Evolutionary conservation across 2,113 vertebrate genomes (phyloP).

Genomic region (Chaenogobius annularis): DNA sequence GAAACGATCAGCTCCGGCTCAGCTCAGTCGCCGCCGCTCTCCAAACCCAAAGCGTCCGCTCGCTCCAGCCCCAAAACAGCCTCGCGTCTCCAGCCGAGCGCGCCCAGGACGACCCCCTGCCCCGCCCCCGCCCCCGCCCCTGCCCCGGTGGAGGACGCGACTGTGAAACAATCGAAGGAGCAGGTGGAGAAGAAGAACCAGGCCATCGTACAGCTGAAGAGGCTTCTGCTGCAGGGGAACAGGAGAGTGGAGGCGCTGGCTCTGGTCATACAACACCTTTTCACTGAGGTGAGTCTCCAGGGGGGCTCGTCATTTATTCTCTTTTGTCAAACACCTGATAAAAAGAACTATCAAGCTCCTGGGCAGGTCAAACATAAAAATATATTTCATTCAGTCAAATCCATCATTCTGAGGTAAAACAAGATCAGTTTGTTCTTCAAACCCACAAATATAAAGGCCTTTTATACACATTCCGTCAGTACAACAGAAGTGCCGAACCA

Average conservation of each 20-base stretch:
- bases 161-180: conserved; percentile 45
- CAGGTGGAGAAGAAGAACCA: conserved; percentile 63
- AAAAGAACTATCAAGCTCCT: no score
- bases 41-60: conserved; percentile 33
- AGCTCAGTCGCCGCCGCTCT: neutral
- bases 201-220: conserved; percentile 57
- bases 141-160: neutral
- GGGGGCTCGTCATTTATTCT: no score
- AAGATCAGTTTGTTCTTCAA: no score
- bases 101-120: neutral
- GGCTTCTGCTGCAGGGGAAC: conserved; percentile 63
- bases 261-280: conserved; percentile 67
- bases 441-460: no score
- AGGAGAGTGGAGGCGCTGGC: conserved; percentile 65
- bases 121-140: neutral
- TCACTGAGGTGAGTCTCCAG: conserved; percentile 53
- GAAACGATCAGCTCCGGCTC: conserved; percentile 16
- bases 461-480: no score
- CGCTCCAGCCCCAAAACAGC: conserved; percentile 38
- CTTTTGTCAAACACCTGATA: no score
- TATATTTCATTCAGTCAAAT: no score
- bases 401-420: no score
- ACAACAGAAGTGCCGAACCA: no score
- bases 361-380: no score
- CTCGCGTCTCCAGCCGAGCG: conserved; percentile 23